A percentile compares a stretch with the other conserved stretches of the same genome.
Evolutionary conservation across 1,140 invertebrate genomes (phyloP).

Genomic region (Monochamus saltuarius): DNA sequence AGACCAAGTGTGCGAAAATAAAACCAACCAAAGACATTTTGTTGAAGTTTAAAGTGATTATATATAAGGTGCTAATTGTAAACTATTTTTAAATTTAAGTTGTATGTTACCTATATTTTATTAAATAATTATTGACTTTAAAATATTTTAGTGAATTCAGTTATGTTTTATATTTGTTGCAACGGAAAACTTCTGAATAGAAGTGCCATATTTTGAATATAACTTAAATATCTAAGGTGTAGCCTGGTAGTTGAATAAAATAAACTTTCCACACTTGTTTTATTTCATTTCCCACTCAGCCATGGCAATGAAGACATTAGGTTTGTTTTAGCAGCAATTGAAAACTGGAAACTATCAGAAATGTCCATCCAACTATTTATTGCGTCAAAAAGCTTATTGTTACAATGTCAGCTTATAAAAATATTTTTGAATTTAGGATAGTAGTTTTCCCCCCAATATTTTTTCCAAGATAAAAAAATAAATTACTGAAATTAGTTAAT

Average conservation of each 20-base stretch:
- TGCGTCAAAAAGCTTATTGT: no score
- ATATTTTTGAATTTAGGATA: no score
- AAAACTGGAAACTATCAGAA: no score
- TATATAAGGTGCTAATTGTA: conserved; percentile 29
- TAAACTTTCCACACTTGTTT: conserved; percentile 21
- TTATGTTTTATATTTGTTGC: conserved; percentile 22
- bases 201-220: conserved; percentile 30
- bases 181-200: conserved; percentile 15
- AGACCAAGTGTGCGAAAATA: conserved; percentile 14
- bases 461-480: no score
- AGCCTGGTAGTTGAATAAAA: conserved; percentile 33
- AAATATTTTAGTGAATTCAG: conserved; percentile 14
- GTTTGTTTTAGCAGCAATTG: no score
- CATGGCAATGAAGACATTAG: no score
- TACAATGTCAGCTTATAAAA: no score
- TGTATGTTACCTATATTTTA: conserved; percentile 28
- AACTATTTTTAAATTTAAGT: conserved; percentile 24
- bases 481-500: no score
- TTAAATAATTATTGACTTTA: conserved; percentile 18
- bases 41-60: conserved; percentile 25
- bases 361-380: no score
- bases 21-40: conserved; percentile 33
- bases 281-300: neutral
- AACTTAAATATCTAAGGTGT: conserved; percentile 23
- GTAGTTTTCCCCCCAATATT: no score